phyloP scores from a whole-genome alignment of 2,797 vertebrate genomes.

The Lagodon rhomboides region DNA sequence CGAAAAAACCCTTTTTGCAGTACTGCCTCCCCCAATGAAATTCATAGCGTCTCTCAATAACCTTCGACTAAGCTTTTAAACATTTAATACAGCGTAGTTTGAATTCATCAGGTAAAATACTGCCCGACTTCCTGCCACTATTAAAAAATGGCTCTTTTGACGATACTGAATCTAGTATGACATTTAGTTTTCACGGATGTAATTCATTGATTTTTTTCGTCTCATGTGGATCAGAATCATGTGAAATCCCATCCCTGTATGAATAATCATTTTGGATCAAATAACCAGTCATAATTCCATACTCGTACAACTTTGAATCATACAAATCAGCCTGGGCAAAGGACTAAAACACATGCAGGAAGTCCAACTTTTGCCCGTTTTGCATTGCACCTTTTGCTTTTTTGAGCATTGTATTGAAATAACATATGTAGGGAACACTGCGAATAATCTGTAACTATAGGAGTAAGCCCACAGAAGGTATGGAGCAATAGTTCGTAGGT shows the following conservation, averaged over 20 bases:
- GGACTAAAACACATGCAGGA: background rate
- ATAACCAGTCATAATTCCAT: background rate
- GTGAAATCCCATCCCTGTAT: background rate
- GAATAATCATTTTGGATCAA: background rate
- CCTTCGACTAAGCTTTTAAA: background rate
- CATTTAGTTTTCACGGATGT: background rate
- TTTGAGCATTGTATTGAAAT: background rate
- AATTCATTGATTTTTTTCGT: slow-evolving; percentile 8
- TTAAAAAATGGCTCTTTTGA: background rate
- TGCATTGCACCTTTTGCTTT: background rate
- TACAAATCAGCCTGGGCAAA: background rate
- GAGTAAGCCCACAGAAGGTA: background rate
- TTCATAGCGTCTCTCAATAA: background rate
- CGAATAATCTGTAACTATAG: background rate
- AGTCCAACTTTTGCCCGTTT: background rate
- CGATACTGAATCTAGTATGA: background rate
- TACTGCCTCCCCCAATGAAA: background rate
- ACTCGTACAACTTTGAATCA: background rate
- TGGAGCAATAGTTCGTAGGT: background rate
- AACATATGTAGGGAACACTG: background rate
- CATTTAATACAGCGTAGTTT: background rate
- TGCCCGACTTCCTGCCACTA: background rate
- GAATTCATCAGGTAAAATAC: background rate
- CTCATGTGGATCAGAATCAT: background rate
- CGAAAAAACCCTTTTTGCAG: background rate